Percentiles rank a stretch among this genome's conserved stretches.
Evolutionary conservation across 2,113 vertebrate genomes (phyloP).

Genomic region (Antennarius striatus): DNA sequence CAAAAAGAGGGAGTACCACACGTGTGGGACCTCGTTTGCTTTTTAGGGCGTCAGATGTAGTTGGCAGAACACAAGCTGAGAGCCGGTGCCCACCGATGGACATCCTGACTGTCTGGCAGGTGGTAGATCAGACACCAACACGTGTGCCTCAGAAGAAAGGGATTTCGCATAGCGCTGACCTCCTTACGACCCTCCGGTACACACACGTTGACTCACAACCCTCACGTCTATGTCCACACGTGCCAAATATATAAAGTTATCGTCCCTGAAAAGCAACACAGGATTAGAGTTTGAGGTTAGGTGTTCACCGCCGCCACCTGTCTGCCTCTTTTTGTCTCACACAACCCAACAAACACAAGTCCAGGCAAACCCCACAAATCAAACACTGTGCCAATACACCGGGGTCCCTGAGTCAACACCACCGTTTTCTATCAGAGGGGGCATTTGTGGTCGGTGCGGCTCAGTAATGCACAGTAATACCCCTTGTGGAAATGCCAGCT

Average conservation of each 20-base stretch:
- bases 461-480: conserved; percentile 44
- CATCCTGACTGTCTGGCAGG: conserved; percentile 75
- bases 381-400: conserved; percentile 2
- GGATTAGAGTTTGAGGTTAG: conserved; percentile 38
- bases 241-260: conserved; percentile 39
- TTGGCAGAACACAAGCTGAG: conserved; percentile 43
- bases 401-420: conserved; percentile 36
- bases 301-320: conserved; percentile 3
- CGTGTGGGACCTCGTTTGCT: conserved; percentile 45
- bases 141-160: conserved; percentile 66
- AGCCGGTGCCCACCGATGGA: conserved; percentile 62
- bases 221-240: conserved; percentile 36
- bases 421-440: conserved; percentile 40
- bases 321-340: conserved; percentile 11
- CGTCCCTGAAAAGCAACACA: conserved; percentile 45
- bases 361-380: conserved; percentile 8
- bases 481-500: conserved; percentile 41
- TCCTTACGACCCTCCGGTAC: conserved; percentile 49
- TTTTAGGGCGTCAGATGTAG: conserved; percentile 50
- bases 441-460: conserved; percentile 45
- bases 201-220: conserved; percentile 14
- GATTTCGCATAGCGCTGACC: conserved; percentile 61
- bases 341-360: background rate
- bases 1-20: conserved; percentile 30
- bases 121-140: conserved; percentile 74